Evolutionary conservation across 2,888 invertebrate genomes (phyloP).

Genomic region (Camptogramma bilineatum): DNA sequence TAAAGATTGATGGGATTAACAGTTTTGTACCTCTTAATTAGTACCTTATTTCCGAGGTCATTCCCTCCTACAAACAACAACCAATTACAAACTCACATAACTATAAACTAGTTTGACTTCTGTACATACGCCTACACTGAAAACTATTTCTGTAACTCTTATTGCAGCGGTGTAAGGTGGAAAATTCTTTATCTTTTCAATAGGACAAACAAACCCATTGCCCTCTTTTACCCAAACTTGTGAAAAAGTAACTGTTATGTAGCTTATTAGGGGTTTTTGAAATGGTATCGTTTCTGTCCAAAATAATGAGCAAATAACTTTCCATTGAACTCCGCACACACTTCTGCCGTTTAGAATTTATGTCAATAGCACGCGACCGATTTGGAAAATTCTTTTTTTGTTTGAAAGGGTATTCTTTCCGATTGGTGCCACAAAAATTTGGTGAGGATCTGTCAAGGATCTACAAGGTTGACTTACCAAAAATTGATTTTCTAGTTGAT

Average conservation of each 20-base stretch:
- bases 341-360: background rate
- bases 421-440: no score
- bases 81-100: slow-evolving; percentile 23
- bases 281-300: background rate
- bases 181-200: background rate
- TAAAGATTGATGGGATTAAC: slow-evolving; percentile 9
- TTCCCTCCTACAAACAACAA: slow-evolving; percentile 25
- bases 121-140: slow-evolving; percentile 19
- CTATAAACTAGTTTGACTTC: slow-evolving; percentile 24
- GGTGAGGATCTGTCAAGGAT: no score
- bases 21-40: slow-evolving; percentile 20
- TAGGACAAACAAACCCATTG: slow-evolving; percentile 1
- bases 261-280: slow-evolving; percentile 3
- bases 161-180: background rate
- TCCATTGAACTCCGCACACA: background rate
- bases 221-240: slow-evolving; percentile 17
- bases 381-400: no score
- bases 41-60: slow-evolving; percentile 15
- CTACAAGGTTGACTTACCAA: background rate
- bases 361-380: no score
- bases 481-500: no score
- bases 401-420: no score
- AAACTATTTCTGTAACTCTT: slow-evolving; percentile 2
- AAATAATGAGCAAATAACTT: background rate
- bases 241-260: slow-evolving; percentile 6